phyloP scores from a whole-genome alignment of 2,797 vertebrate genomes.

The Gallirallus australis region DNA sequence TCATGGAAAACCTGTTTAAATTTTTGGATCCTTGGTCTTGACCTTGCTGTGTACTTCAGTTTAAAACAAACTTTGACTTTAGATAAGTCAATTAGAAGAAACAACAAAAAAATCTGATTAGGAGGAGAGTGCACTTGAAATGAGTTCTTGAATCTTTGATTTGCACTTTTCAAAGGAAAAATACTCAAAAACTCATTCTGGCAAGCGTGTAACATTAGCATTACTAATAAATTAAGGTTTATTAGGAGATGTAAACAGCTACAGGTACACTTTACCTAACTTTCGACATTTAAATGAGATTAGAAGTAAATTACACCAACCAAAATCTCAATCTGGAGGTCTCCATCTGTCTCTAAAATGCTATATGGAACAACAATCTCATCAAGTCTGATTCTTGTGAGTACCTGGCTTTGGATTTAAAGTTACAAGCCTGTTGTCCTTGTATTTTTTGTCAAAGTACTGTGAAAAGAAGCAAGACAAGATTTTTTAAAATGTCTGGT shows the following conservation, averaged over 20 bases:
- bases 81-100: not conserved
- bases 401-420: not conserved
- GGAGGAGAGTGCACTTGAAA: not conserved
- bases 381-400: not conserved
- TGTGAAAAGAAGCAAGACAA: not conserved
- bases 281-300: not conserved
- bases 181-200: not conserved
- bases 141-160: not conserved
- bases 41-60: not conserved
- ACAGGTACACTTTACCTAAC: not conserved
- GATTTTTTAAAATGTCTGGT: not conserved
- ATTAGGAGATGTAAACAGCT: not conserved
- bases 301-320: not conserved
- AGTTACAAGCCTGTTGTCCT: not conserved
- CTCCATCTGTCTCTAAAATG: not conserved
- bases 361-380: not conserved
- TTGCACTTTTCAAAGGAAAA: conserved; percentile 2
- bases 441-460: not conserved
- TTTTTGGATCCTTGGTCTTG: not conserved
- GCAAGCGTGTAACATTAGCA: not conserved
- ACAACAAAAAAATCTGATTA: not conserved
- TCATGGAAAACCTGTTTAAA: not conserved
- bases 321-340: not conserved
- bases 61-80: conserved; percentile 20
- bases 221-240: not conserved